Conservation (phyloP, 2,888 invertebrate species). For the Caradrina kadenii region DNA sequence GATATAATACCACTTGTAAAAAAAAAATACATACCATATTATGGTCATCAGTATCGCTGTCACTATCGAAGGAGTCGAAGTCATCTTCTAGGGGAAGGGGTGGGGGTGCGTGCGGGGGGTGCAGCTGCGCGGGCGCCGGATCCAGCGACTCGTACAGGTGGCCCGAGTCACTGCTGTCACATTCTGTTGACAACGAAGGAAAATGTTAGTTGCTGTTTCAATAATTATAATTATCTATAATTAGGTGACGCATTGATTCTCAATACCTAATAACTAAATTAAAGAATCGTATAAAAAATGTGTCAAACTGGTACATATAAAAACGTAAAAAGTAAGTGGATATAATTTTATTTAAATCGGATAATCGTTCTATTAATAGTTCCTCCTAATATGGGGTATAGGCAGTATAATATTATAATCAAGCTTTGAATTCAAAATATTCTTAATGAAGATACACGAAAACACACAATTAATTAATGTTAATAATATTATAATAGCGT, state of each 20-base stretch:
- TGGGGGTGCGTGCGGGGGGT: conserved; percentile 58
- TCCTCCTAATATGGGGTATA: too few relatives aligned
- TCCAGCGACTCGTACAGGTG: conserved; percentile 93
- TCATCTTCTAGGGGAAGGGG: conserved; percentile 88
- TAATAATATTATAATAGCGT: not conserved
- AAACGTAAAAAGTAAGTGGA: too few relatives aligned
- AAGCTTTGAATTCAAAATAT: too few relatives aligned
- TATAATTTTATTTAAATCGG: too few relatives aligned
- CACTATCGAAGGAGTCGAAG: conserved; percentile 94
- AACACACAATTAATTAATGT: not conserved
- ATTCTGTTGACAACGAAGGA: conserved; percentile 84
- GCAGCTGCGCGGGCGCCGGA: conserved; percentile 72
- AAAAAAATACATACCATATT: conserved; percentile 74
- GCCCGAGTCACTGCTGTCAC: conserved; percentile 92
- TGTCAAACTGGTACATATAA: too few relatives aligned
- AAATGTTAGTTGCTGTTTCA: too few relatives aligned
- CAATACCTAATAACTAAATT: too few relatives aligned
- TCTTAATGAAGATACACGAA: not conserved
- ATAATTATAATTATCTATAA: too few relatives aligned
- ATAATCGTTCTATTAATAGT: too few relatives aligned
- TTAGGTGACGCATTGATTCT: too few relatives aligned
- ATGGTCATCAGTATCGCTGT: conserved; percentile 90
- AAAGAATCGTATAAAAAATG: too few relatives aligned
- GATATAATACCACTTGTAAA: not conserved
- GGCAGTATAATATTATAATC: too few relatives aligned